Evolutionary conservation across 1,140 invertebrate genomes (phyloP), one percentile per base, ranked within the genome.

Genomic region (Tenebrio molitor): DNA sequence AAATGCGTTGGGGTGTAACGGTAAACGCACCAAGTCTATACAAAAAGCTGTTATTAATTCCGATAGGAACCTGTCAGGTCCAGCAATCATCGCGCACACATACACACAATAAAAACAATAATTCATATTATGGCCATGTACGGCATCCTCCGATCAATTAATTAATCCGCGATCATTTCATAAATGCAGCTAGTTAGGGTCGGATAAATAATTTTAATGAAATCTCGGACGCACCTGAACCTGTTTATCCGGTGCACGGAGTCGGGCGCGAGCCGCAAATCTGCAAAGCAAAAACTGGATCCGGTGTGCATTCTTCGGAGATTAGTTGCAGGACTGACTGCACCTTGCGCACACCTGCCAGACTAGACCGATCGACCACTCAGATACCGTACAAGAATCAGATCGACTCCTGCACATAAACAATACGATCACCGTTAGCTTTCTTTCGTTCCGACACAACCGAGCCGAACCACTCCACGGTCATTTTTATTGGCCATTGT

Each of bases 121-220:
- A 58, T 58, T 58, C 50, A 58, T 58, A 29, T 58, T 58, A 58
- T 58, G 15, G 23, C 50, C 50, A 58, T 58, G 50, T 58, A 58
- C n/a, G 50, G 50, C 15, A 58, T 58, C 8, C 21, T 23, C 19
- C 44, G 23, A 50, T 58, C 19, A 58, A 58, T 58, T 58, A 58
- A 29, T 29, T 29, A 58, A 58, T 58, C 12, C 50, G 23, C 21
- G 21, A 58, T 29, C 8, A 12, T 58, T 58, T 58, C 50, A 58
- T 29, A 29, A 29, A 58, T 58, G 50, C 21, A 21, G 50, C 23
- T 58, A 39, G 36, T 39, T 39, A 39, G 64, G 17, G 44, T 8
- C 64, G 64, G 64, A 67, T 67, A 67, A 67, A 67, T 50, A 44
- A 68, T 42, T 68, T 36, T 68, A 68, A 46, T 68, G 66, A 42